Percentiles rank a stretch among this genome's conserved stretches.
Evolutionary conservation across 2,888 invertebrate genomes (phyloP).

Genomic region (Hemaris fuciformis): DNA sequence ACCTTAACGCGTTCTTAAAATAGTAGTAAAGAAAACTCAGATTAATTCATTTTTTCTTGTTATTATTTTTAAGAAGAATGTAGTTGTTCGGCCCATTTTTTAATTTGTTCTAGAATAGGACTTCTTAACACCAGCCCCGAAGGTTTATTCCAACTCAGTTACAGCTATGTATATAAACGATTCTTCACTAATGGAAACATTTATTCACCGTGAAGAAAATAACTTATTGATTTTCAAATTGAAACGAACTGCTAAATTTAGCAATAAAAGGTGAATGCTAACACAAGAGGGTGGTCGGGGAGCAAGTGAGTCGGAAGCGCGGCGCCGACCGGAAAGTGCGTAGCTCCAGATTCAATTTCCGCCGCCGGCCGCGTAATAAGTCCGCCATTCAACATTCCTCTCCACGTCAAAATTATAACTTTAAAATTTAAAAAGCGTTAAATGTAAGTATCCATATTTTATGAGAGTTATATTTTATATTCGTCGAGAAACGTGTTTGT

Average conservation of each 20-base stretch:
- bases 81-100: too few species aligned
- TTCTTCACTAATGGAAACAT: background rate
- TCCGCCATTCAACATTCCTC: slow-evolving; percentile 63
- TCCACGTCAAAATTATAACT: slow-evolving; percentile 43
- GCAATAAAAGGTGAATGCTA: slow-evolving; percentile 51
- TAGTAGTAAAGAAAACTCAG: too few species aligned
- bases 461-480: too few species aligned
- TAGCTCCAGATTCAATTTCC: slow-evolving; percentile 78
- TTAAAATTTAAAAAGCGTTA: slow-evolving; percentile 20
- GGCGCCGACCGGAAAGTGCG: slow-evolving; percentile 71
- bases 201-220: background rate
- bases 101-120: too few species aligned
- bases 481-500: too few species aligned
- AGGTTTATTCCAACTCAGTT: background rate
- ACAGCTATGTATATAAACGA: background rate
- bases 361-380: slow-evolving; percentile 71
- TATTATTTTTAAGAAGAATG: too few species aligned
- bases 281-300: slow-evolving; percentile 35
- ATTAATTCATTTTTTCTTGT: too few species aligned
- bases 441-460: slow-evolving; percentile 4
- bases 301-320: slow-evolving; percentile 57
- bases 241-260: slow-evolving; percentile 35
- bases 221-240: slow-evolving; percentile 18
- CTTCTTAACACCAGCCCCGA: background rate
- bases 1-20: too few species aligned